Evolutionary conservation across 2,113 vertebrate genomes (phyloP), one percentile per base, ranked within the genome.

Genomic region (Telmatochromis bifrenatus): DNA sequence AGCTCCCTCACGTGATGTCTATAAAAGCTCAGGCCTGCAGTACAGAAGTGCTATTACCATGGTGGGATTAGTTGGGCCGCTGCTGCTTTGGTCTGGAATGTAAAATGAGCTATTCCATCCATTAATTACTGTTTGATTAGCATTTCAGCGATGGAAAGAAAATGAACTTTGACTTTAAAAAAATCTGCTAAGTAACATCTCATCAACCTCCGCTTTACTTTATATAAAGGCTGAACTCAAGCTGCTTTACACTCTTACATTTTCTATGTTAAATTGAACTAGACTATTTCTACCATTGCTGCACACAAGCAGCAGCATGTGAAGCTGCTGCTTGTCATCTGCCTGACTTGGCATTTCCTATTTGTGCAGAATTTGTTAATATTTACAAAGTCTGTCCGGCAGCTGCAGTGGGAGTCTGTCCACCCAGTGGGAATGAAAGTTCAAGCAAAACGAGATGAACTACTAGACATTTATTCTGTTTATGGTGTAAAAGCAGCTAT

Each of bases 1-100:
- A 0, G 58, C 58, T 35, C 9, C n/a, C 5, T 70, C 7, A 4
- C 2, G 0, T 70, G 12, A 70, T 1, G n/a, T 42, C 65, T 70
- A 0, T 42, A 73, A 45, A 73, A 42, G 13, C 39, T 26, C 13
- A 45, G 65, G 65, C 13, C 21, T 45, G n/a, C 65, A 10, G 37
- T 45, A 45, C 65, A 17, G 13, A 73, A 45, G 37, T 3, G 65
- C 13, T 73, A 4, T 45, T 15, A 15, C 37, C 21, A 45, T 45
- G 13, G 37, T 73, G 37, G n/a, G 65, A 45, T 73, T 73, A 10
- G 65, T 70, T 42, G 7, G 35, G 65, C n/a, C 1, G 0, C 35
- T 45, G 37, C n/a, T 73, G 65, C 37, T 45, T 26, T 21, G n/a
- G 65, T 45, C 13, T 26, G 8, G 2, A 45, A 73, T 17, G 21